Evolutionary conservation across 1,140 invertebrate species (phyloP), one percentile per base, ranked within the genome.

Genomic region (Drosophila guanche): DNA sequence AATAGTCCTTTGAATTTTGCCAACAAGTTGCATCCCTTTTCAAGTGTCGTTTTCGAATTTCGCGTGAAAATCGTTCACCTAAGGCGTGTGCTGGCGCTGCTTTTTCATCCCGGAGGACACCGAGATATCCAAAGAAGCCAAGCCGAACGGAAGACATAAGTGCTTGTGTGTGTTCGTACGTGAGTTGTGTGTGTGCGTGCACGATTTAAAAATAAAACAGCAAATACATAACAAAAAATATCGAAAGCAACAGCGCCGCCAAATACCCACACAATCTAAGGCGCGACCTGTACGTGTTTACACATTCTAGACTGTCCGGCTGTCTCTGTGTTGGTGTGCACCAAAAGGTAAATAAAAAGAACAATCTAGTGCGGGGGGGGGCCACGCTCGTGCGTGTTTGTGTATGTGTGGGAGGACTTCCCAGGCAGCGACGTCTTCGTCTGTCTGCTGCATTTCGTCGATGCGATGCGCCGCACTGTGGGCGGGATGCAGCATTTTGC

Each of bases 181-280:
- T 45, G 52, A 42, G 52, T 12, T 53, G 57, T 48, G 43, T 67
- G 73, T 58, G 61, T 55, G n/a, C n/a, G 66, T 73, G 41, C 54
- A 52, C 60, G 74, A 67, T 86, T 86, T 86, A 88, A 88, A 86
- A 86, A 86, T 86, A 86, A 86, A 75, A 78, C 81, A 41, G 74
- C 78, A 83, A 86, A 83, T 86, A 84, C 80, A 84, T 84, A 84
- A 80, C 52, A 79, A 76, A 79, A 37, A 37, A 37, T 1, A 83
- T 88, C 66, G 76, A 83, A 68, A 69, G 68, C 75, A 79, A 57
- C 73, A 86, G 60, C 56, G 62, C 69, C 73, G 33, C 51, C 56
- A 67, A 53, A 56, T 56, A 77, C 42, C 57, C 56, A 62, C 61
- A 74, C 72, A 63, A 56, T 37, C 33, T 2, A 12, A 37, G 33